Conservation (phyloP, 2,888 invertebrate genomes). For the Euproctis similis region DNA sequence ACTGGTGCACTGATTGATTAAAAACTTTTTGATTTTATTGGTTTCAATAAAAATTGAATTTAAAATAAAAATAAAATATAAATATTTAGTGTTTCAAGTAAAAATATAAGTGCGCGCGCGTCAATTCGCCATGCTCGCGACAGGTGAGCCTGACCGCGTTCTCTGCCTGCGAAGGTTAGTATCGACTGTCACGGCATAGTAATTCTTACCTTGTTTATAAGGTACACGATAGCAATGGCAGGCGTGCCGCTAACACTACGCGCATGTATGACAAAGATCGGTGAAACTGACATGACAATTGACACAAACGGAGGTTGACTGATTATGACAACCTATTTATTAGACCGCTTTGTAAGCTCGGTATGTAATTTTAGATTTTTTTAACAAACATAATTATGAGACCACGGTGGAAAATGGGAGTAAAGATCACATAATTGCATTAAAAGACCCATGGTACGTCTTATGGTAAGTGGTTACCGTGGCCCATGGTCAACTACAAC, state of each 20-base stretch:
- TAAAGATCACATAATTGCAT: too few relatives aligned
- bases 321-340: background rate
- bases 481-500: too few relatives aligned
- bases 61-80: slow-evolving; percentile 4
- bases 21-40: background rate
- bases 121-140: slow-evolving; percentile 43
- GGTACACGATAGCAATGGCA: slow-evolving; percentile 45
- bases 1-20: slow-evolving; percentile 14
- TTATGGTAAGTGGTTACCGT: too few relatives aligned
- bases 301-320: slow-evolving; percentile 11
- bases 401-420: too few relatives aligned
- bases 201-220: slow-evolving; percentile 59
- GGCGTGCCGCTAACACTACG: slow-evolving; percentile 21
- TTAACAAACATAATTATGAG: too few relatives aligned
- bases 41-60: slow-evolving; percentile 1
- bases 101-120: slow-evolving; percentile 47
- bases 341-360: too few relatives aligned
- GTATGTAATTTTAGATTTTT: too few relatives aligned
- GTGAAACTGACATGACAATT: slow-evolving; percentile 39
- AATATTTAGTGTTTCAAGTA: slow-evolving; percentile 20
- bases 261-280: slow-evolving; percentile 26
- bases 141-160: slow-evolving; percentile 38
- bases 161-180: slow-evolving; percentile 47
- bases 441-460: too few relatives aligned
- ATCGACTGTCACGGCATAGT: slow-evolving; percentile 56